Evolutionary conservation across 2,797 vertebrate genomes (phyloP).

Genomic region (Argyrosomus regius): DNA sequence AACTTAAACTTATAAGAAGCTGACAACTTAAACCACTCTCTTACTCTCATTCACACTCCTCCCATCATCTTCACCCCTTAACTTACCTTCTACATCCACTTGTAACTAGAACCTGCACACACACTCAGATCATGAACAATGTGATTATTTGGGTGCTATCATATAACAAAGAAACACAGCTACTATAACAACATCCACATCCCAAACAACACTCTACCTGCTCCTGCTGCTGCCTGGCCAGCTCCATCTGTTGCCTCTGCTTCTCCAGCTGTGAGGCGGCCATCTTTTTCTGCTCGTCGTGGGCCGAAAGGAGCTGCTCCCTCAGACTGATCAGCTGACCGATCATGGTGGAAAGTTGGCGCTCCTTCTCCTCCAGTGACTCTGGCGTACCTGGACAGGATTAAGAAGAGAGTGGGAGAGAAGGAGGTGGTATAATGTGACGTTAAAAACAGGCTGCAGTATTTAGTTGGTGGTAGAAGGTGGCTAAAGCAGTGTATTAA

Average conservation of each 20-base stretch:
- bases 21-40: too few species aligned
- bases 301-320: constrained; percentile 95
- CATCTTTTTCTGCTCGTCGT: constrained; percentile 96
- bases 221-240: constrained; percentile 96
- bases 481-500: not conserved
- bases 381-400: constrained; percentile 90
- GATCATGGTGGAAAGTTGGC: constrained; percentile 95
- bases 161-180: not conserved
- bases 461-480: not conserved
- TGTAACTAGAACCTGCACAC: too few species aligned
- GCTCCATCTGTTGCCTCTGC: constrained; percentile 97
- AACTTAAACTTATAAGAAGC: too few species aligned
- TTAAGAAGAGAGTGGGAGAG: not conserved
- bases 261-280: constrained; percentile 96
- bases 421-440: not conserved
- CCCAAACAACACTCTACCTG: constrained; percentile 85
- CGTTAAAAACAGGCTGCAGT: not conserved
- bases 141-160: too few species aligned
- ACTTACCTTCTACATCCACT: too few species aligned
- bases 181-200: not conserved
- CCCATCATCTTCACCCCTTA: too few species aligned
- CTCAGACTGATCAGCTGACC: constrained; percentile 95
- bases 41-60: too few species aligned
- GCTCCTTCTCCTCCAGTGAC: constrained; percentile 95
- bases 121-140: too few species aligned